These are phyloP conservation scores for Gyps fulvus DNA, from an alignment of 2,113 vertebrate genomes.

Conservation along the genomic window DNA sequence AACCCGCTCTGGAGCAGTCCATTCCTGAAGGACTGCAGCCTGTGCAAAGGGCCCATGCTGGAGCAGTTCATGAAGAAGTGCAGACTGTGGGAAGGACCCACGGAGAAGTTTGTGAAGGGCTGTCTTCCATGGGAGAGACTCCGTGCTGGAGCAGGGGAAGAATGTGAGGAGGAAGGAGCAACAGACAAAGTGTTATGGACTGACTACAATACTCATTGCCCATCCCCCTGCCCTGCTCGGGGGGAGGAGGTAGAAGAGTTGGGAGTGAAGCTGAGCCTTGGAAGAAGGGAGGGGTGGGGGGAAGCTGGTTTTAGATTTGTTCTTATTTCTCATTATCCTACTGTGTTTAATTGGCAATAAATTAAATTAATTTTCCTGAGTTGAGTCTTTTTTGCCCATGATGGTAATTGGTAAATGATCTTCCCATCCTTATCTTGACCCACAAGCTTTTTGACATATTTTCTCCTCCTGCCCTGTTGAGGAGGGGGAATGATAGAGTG, in stretches of 20 bases:
- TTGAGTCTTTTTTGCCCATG: not conserved
- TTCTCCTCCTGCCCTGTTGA: not conserved
- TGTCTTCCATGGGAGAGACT: not conserved
- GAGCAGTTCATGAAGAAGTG: not conserved
- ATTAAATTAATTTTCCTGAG: not conserved
- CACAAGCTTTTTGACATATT: not conserved
- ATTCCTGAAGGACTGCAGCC: not conserved
- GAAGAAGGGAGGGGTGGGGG: not conserved
- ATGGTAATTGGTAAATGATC: not conserved
- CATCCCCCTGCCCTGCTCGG: fast-evolving
- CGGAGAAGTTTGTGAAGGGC: not conserved
- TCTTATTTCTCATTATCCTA: not conserved
- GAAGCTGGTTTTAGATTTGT: not conserved
- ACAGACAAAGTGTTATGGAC: not conserved
- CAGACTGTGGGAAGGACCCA: not conserved
- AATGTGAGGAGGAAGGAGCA: not conserved
- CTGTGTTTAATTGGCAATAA: not conserved
- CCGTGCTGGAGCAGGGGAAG: not conserved
- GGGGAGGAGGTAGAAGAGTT: not conserved
- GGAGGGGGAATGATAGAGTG: not conserved
- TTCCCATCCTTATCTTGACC: not conserved
- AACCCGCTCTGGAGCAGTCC: not conserved
- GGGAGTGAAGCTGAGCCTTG: not conserved
- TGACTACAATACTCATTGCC: not conserved
- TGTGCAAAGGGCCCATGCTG: not conserved